Conservation (phyloP, 2,888 invertebrate genomes). For the Euplagia quadripunctaria region DNA sequence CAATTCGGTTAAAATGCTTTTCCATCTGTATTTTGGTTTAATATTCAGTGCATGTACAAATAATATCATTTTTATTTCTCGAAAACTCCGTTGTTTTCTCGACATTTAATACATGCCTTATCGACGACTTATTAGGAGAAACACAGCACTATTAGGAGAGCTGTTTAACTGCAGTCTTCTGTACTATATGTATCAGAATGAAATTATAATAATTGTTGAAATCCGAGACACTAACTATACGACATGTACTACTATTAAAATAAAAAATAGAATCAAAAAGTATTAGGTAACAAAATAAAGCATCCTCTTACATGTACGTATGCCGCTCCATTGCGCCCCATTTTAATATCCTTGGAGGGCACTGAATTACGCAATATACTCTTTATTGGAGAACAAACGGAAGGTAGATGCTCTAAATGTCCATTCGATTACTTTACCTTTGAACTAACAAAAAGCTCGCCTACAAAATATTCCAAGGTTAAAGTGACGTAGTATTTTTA, state of each 20-base stretch:
- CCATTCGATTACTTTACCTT: slow-evolving; percentile 33
- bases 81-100: background rate
- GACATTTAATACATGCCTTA: background rate
- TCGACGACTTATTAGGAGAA: background rate
- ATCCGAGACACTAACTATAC: too few species aligned
- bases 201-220: too few species aligned
- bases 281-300: background rate
- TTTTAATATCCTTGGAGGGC: slow-evolving; percentile 13
- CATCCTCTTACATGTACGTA: background rate
- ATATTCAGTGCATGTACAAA: slow-evolving; percentile 1
- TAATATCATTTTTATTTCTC: background rate
- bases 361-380: slow-evolving; percentile 29
- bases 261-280: background rate
- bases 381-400: slow-evolving; percentile 29
- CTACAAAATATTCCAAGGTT: slow-evolving; percentile 18
- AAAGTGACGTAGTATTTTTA: slow-evolving; percentile 28
- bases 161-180: too few species aligned
- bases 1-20: slow-evolving; percentile 17
- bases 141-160: background rate
- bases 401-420: slow-evolving; percentile 18
- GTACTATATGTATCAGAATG: too few species aligned
- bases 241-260: background rate
- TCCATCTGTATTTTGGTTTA: background rate
- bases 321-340: slow-evolving; percentile 2
- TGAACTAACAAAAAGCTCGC: slow-evolving; percentile 17